These are phyloP conservation scores for Zaprionus vittiger DNA, from an alignment of 1,140 invertebrate genomes.

Conservation along the genomic window DNA sequence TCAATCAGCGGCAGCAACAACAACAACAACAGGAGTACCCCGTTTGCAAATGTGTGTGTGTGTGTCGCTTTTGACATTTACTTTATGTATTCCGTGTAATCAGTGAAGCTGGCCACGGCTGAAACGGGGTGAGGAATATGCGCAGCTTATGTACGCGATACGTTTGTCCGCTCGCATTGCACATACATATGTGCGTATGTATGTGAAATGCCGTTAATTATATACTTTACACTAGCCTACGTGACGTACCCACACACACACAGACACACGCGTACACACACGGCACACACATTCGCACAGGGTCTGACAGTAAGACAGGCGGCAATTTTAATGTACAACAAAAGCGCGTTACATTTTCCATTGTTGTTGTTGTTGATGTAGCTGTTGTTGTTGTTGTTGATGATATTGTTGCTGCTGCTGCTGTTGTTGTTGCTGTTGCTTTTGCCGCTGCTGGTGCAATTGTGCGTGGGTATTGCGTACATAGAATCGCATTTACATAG, in stretches of 20 bases:
- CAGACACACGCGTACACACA: constrained; percentile 15
- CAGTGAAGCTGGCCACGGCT: constrained; percentile 33
- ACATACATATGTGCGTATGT: constrained; percentile 27
- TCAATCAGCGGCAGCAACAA: constrained; percentile 67
- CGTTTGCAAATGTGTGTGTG: constrained; percentile 38
- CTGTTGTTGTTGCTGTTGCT: constrained; percentile 47
- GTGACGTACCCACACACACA: constrained; percentile 36
- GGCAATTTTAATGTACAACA: constrained; percentile 80
- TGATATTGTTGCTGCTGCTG: constrained; percentile 41
- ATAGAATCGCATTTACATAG: constrained; percentile 69
- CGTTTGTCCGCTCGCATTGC: constrained; percentile 30
- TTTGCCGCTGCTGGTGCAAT: constrained; percentile 49
- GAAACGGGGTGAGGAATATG: constrained; percentile 14
- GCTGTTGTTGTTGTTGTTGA: constrained; percentile 37
- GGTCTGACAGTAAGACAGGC: constrained; percentile 54
- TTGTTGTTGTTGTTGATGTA: constrained; percentile 53
- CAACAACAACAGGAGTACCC: constrained; percentile 19
- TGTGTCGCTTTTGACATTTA: constrained; percentile 79
- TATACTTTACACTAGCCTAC: constrained; percentile 72
- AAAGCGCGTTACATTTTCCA: constrained; percentile 66
- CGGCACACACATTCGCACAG: background rate
- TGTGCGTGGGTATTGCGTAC: constrained; percentile 54
- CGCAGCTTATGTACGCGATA: constrained; percentile 63
- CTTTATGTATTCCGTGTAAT: constrained; percentile 79
- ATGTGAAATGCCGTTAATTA: constrained; percentile 74